Evolutionary conservation across 2,888 invertebrate genomes (phyloP).

Genomic region (Nemapogon koenigi): DNA sequence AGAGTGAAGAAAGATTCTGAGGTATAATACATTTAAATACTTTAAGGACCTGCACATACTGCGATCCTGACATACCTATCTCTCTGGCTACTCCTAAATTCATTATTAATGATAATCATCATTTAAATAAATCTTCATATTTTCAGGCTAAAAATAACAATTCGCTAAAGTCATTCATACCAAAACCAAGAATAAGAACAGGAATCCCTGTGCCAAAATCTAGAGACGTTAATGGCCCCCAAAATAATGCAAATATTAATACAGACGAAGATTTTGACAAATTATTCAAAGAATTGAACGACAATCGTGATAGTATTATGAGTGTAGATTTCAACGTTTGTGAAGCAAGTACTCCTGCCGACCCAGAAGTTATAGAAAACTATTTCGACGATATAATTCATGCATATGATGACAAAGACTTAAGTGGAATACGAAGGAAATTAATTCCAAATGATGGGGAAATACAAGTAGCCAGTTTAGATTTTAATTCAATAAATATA

Average conservation of each 20-base stretch:
- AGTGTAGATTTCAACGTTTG: conserved; percentile 16
- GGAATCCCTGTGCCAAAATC: conserved; percentile 1
- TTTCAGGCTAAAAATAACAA: conserved; percentile 10
- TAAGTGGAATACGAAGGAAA: too few species aligned
- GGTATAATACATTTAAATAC: conserved; percentile 18
- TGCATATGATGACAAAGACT: conserved; percentile 38
- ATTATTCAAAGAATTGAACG: conserved; percentile 39
- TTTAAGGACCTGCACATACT: too few species aligned
- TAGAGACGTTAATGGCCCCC: neutral
- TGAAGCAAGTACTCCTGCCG: conserved; percentile 13
- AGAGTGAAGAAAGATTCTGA: conserved; percentile 24
- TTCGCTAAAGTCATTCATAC: conserved; percentile 3
- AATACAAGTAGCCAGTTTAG: too few species aligned
- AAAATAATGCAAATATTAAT: conserved; percentile 9
- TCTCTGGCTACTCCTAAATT: conserved; percentile 10
- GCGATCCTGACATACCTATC: too few species aligned
- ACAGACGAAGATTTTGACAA: conserved; percentile 48
- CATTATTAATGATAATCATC: conserved; percentile 21
- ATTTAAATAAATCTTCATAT: too few species aligned
- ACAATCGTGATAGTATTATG: conserved; percentile 17
- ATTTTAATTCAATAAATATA: too few species aligned
- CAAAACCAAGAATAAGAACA: conserved; percentile 1
- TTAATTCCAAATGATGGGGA: too few species aligned
- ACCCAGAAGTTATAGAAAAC: conserved; percentile 35
- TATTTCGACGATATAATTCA: conserved; percentile 50